Percentiles rank a stretch among this genome's conserved stretches.
Evolutionary conservation across 1,140 invertebrate species (phyloP).

Genomic region (Brachionus asplanchnoidis): DNA sequence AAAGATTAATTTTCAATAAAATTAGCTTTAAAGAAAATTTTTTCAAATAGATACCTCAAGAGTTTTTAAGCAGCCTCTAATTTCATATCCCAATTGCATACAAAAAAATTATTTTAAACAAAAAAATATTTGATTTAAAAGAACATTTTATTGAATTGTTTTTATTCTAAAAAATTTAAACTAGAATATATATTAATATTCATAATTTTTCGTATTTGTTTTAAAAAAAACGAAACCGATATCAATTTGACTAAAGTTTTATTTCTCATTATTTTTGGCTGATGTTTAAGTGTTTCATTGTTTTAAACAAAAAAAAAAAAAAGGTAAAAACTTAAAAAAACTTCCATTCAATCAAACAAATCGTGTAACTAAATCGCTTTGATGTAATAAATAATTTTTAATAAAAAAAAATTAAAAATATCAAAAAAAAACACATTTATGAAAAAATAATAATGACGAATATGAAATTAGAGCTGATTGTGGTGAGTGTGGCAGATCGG

Average conservation of each 20-base stretch:
- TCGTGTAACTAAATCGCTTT: slow-evolving; percentile 22
- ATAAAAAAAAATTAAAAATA: slow-evolving; percentile 19
- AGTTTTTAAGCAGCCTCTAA: no score
- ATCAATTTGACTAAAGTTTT: slow-evolving; percentile 24
- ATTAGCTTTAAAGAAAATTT: no score
- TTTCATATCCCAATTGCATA: no score
- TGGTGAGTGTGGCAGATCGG: background rate
- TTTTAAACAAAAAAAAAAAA: slow-evolving; percentile 8
- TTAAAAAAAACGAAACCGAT: background rate
- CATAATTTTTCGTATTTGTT: background rate
- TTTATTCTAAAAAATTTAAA: slow-evolving; percentile 22
- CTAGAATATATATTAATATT: slow-evolving; percentile 31
- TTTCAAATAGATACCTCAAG: no score
- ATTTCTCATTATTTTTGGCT: slow-evolving; percentile 32
- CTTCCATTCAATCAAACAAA: background rate
- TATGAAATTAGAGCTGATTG: background rate
- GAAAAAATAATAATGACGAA: background rate
- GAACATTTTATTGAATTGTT: background rate
- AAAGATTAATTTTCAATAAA: no score
- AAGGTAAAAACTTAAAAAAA: slow-evolving; percentile 20
- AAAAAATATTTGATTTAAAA: background rate
- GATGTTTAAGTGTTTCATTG: slow-evolving; percentile 8
- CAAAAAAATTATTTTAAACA: no score
- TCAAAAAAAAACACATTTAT: slow-evolving; percentile 11
- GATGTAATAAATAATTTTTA: slow-evolving; percentile 24